A percentile compares a stretch with the other conserved stretches of the same genome.
phyloP scores from a whole-genome alignment of 2,888 invertebrate genomes.

The Mythimna ferrago region DNA sequence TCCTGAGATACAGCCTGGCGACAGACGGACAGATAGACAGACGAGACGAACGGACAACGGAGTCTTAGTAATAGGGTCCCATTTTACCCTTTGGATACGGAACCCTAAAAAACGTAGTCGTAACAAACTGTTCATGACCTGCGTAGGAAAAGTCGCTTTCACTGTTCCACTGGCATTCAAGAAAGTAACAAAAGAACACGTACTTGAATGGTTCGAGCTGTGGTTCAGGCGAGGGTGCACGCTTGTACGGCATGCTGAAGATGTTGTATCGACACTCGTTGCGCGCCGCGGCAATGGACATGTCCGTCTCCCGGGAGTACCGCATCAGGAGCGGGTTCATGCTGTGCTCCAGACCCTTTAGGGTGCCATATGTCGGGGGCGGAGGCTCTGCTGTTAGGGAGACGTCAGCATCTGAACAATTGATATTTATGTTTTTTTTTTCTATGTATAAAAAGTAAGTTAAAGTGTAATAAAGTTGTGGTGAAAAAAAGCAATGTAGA shows the following conservation, averaged over 20 bases:
- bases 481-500: too few relatives aligned
- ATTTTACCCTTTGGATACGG: too few relatives aligned
- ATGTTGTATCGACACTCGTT: slow-evolving; percentile 95
- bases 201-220: slow-evolving; percentile 94
- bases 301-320: slow-evolving; percentile 97
- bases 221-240: slow-evolving; percentile 84
- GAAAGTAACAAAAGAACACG: slow-evolving; percentile 44
- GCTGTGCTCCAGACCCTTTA: slow-evolving; percentile 97
- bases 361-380: slow-evolving; percentile 94
- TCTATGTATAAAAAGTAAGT: background rate
- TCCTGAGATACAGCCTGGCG: too few relatives aligned
- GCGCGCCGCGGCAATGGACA: slow-evolving; percentile 95
- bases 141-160: slow-evolving; percentile 33
- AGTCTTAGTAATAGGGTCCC: too few relatives aligned
- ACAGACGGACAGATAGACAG: too few relatives aligned
- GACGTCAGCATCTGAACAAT: slow-evolving; percentile 81
- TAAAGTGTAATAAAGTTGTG: too few relatives aligned
- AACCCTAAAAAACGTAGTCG: too few relatives aligned
- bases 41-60: too few relatives aligned
- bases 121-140: background rate
- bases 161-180: slow-evolving; percentile 18
- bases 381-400: slow-evolving; percentile 91
- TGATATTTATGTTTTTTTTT: background rate
- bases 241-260: slow-evolving; percentile 91
- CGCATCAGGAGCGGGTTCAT: slow-evolving; percentile 97